phyloP scores from a whole-genome alignment of 64 coral and sea anemone species.

The Actinia equina region DNA sequence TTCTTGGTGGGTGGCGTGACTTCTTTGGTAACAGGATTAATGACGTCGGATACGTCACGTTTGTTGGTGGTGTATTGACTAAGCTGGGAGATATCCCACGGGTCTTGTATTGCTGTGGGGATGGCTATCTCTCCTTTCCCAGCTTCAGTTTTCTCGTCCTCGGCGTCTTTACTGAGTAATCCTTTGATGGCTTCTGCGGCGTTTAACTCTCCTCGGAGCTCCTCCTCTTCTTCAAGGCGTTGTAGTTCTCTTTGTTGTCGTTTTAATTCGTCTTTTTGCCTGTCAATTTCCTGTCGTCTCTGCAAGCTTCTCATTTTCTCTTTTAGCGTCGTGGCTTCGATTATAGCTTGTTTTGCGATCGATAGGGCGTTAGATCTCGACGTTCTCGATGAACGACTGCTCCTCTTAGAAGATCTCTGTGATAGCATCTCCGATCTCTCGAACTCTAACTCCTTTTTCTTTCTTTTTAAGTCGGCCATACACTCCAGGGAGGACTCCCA shows the following conservation, averaged over 20 bases:
- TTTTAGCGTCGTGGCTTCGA: neutral
- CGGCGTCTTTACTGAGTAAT: neutral
- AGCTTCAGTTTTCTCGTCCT: neutral
- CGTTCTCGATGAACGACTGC: neutral
- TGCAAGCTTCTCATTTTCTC: constrained; percentile 3
- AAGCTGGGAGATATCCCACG: too few relatives aligned
- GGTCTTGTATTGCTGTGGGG: too few relatives aligned
- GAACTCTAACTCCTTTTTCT: constrained; percentile 16
- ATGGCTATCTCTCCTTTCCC: neutral
- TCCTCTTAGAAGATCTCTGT: neutral
- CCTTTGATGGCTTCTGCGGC: neutral
- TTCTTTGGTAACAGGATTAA: too few relatives aligned
- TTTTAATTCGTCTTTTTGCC: neutral
- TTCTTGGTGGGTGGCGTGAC: too few relatives aligned
- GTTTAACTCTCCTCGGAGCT: neutral
- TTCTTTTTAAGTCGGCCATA: constrained; percentile 7
- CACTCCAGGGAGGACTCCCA: neutral
- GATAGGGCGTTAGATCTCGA: too few relatives aligned
- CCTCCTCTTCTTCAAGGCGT: too few relatives aligned
- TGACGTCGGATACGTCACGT: too few relatives aligned
- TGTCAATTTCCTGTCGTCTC: constrained; percentile 2
- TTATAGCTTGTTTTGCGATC: constrained; percentile 13
- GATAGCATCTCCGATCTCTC: constrained; percentile 21
- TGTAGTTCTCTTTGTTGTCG: constrained; percentile 18
- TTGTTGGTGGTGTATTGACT: too few relatives aligned